phyloP scores from a whole-genome alignment of 2,797 vertebrate genomes.

The Gorsachius magnificus region DNA sequence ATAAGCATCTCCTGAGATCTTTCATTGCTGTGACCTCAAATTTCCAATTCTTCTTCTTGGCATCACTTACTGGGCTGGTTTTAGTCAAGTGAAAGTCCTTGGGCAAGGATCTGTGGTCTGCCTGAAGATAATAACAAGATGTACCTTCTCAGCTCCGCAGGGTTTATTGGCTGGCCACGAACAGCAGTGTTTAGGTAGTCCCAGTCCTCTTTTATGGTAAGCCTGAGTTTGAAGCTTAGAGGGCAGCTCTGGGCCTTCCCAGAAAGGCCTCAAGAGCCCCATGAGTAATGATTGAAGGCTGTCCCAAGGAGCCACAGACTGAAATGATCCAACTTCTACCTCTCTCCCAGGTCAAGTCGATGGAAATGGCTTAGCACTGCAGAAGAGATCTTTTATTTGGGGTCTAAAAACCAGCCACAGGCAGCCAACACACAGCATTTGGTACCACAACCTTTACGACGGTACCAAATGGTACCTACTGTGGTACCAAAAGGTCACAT shows the following conservation, averaged over 20 bases:
- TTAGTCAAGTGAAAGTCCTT: not conserved
- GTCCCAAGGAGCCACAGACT: not conserved
- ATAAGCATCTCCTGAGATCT: not conserved
- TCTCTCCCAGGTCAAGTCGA: not conserved
- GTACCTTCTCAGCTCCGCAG: not conserved
- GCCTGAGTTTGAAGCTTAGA: not conserved
- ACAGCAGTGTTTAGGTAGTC: not conserved
- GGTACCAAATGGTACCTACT: not conserved
- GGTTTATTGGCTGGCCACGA: not conserved
- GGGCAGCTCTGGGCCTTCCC: not conserved
- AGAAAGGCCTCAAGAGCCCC: not conserved
- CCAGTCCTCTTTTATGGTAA: not conserved
- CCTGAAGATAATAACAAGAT: not conserved
- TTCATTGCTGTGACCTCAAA: not conserved
- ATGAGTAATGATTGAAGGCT: not conserved
- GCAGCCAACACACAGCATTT: not conserved
- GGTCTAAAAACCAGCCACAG: not conserved
- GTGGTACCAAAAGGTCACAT: not conserved
- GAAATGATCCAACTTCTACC: not conserved
- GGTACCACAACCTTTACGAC: not conserved
- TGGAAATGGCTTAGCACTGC: not conserved
- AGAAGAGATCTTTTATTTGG: not conserved
- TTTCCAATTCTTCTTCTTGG: not conserved
- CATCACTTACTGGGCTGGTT: not conserved
- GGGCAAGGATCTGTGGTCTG: not conserved